Percentiles rank a stretch among this genome's conserved stretches.
Evolutionary conservation across 35 echinoderm and acorn worm species (phyloP).

Genomic region (Nesometra sesokonis): DNA sequence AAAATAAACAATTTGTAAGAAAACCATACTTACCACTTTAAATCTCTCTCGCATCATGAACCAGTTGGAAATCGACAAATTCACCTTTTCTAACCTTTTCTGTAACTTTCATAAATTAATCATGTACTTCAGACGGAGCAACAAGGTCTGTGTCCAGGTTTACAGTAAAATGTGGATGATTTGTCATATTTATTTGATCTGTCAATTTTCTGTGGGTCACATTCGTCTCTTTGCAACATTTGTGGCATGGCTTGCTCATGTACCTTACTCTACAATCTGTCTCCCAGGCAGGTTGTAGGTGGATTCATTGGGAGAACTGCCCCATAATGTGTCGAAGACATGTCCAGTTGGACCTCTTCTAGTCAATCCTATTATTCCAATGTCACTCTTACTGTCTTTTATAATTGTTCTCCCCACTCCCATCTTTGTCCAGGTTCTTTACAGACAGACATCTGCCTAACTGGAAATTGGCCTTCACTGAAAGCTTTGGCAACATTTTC

Average conservation of each 20-base stretch:
- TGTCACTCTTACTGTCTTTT: constrained; percentile 17
- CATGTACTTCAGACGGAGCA: no score
- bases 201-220: neutral
- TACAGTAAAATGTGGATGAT: neutral
- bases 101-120: no score
- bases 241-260: constrained; percentile 4
- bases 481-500: neutral
- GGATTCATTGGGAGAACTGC: neutral
- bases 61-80: no score
- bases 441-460: neutral
- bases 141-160: neutral
- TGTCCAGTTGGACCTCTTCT: neutral
- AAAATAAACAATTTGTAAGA: no score
- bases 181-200: neutral
- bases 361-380: constrained; percentile 2
- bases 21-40: no score
- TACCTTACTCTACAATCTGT: neutral
- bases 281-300: neutral
- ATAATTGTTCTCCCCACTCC: constrained; percentile 6
- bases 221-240: constrained; percentile 1
- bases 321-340: neutral
- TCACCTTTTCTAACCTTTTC: no score
- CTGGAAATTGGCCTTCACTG: neutral
- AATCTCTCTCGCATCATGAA: no score
- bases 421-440: neutral